These are phyloP conservation scores for Hydriomena furcata DNA, from an alignment of 2,888 invertebrate species.

Conservation along the genomic window DNA sequence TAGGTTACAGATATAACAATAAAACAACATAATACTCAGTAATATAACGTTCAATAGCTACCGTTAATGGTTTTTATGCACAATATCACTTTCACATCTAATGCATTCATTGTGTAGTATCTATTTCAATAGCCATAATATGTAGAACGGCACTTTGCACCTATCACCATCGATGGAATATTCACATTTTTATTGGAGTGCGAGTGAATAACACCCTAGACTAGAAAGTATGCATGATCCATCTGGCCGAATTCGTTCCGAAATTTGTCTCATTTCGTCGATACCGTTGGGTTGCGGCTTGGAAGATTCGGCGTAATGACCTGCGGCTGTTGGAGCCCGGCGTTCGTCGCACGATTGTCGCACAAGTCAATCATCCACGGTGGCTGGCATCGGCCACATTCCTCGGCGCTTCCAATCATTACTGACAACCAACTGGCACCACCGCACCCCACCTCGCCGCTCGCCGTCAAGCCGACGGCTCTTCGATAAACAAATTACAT, in stretches of 20 bases:
- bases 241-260: conserved; percentile 50
- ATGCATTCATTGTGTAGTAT: conserved; percentile 33
- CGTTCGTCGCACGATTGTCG: conserved; percentile 50
- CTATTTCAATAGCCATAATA: conserved; percentile 31
- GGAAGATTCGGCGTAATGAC: conserved; percentile 40
- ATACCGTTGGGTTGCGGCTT: conserved; percentile 57
- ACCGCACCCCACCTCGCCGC: conserved; percentile 13
- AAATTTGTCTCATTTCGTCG: conserved; percentile 45
- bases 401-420: conserved; percentile 32
- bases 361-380: conserved; percentile 54
- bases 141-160: conserved; percentile 32
- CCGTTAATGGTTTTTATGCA: conserved; percentile 38
- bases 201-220: conserved; percentile 32
- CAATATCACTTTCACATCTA: conserved; percentile 39
- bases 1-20: conserved; percentile 40
- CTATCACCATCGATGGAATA: conserved; percentile 23
- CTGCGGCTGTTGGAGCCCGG: conserved; percentile 45
- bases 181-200: conserved; percentile 26
- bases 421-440: background rate
- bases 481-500: conserved; percentile 46
- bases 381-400: conserved; percentile 47
- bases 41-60: conserved; percentile 35
- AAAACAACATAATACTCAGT: conserved; percentile 36
- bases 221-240: conserved; percentile 39
- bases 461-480: conserved; percentile 27